Evolutionary conservation across 2,113 vertebrate genomes (phyloP), one percentile per base, ranked within the genome.

Genomic region (Nibea coibor): DNA sequence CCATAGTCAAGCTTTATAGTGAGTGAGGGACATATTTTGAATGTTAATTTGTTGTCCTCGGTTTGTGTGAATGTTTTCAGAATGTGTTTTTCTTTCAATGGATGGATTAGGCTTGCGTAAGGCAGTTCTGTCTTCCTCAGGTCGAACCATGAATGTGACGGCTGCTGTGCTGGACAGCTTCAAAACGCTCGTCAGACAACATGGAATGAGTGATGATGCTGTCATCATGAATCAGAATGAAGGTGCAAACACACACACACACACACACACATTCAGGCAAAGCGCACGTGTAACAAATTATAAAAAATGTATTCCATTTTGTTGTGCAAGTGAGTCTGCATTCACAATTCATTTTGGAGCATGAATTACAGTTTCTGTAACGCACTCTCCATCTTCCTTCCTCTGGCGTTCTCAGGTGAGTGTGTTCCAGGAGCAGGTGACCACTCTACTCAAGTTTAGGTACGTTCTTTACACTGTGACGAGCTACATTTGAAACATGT

Each of bases 1-100:
- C 89, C 6, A 95, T 87, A 0, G 75, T 94, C 80, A 97, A 96
- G 78, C 96, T 99, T 54, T 97, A 96, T 0, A 96, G 97, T 97
- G 92, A 28, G 85, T 73, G 35, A 39, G 35, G 12, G 15, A 0
- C 5, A 14, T 35, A 22, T 19, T 47, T 64, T 2, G 4, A 12
- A 15, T 10, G 10, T 39, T 28, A 0, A 3, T 61, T 14, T 45
- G 4, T 76, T 82, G 6, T 71, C 14, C 0, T 43, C 43, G 31
- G 31, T 8, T 54, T 50, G 0, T 51, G 16, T 17, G 6, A 45
- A 59, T 51, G 20, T 22, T 2, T 26, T 22, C 12, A 14, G 17
- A 39, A 75, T 6, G 5, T 54, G 47, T 50, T 57, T 50, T 70
- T 26, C 1, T 39, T 64, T 6, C 3, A 10, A 24, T 4, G 8